These are phyloP conservation scores for Rhagophthalmus giganteus DNA, from an alignment of 2,888 invertebrate genomes.

Conservation along the genomic window DNA sequence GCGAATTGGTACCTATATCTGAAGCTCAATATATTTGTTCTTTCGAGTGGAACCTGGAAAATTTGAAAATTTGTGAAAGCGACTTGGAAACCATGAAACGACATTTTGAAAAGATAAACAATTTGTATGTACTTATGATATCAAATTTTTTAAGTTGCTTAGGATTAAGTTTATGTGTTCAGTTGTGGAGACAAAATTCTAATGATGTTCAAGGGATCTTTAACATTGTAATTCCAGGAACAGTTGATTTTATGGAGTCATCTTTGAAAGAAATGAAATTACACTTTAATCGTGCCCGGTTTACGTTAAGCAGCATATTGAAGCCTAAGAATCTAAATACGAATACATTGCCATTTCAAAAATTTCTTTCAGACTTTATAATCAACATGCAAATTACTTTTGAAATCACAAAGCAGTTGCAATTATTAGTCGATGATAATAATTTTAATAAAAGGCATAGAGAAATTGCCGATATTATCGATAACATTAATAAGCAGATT, in stretches of 20 bases:
- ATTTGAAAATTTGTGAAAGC: neutral
- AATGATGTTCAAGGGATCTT: slow-evolving; percentile 15
- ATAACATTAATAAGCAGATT: no score
- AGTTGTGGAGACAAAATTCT: slow-evolving; percentile 11
- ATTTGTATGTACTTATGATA: slow-evolving; percentile 14
- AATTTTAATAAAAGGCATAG: no score
- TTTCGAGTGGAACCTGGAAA: slow-evolving; percentile 3
- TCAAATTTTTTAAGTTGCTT: slow-evolving; percentile 24
- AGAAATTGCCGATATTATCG: no score
- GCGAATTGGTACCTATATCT: slow-evolving; percentile 7
- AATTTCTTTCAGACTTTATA: no score
- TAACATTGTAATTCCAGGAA: slow-evolving; percentile 6
- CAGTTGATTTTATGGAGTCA: neutral
- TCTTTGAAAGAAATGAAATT: slow-evolving; percentile 1
- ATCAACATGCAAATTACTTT: slow-evolving; percentile 15
- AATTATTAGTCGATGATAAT: neutral
- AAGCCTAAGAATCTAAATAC: neutral
- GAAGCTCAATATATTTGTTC: slow-evolving; percentile 12
- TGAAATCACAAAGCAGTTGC: slow-evolving; percentile 10
- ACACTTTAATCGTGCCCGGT: slow-evolving; percentile 5
- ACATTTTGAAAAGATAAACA: slow-evolving; percentile 14
- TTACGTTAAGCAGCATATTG: neutral
- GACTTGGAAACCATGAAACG: no score
- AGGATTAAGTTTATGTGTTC: slow-evolving; percentile 17
- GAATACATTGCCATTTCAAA: no score